Conservation (phyloP, 2,113 vertebrate genomes). For the Poeciliopsis occidentalis region DNA sequence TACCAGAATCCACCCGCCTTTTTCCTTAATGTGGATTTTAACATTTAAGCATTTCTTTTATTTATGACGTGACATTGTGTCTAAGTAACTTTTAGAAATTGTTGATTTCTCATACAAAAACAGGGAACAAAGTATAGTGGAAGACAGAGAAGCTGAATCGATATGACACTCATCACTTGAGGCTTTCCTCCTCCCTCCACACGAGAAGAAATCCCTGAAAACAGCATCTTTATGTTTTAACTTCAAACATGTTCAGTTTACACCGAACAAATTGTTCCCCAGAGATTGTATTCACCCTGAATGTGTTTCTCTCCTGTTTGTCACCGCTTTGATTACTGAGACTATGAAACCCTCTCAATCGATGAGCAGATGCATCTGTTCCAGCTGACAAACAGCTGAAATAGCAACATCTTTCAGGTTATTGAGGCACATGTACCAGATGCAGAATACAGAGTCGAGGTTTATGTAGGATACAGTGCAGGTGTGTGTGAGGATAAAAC, state of each 20-base stretch:
- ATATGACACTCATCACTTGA: constrained; percentile 52
- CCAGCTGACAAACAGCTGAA: constrained; percentile 59
- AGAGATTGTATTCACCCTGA: constrained; percentile 45
- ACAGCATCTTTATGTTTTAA: constrained; percentile 48
- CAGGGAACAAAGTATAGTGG: constrained; percentile 40
- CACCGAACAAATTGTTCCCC: constrained; percentile 53
- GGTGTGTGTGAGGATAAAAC: constrained; percentile 8
- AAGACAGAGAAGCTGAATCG: constrained; percentile 52
- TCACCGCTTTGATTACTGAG: constrained; percentile 54
- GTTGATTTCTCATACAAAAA: constrained; percentile 47
- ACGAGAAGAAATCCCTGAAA: constrained; percentile 47
- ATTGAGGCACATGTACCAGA: constrained; percentile 27
- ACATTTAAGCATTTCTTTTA: constrained; percentile 34
- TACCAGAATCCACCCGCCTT: constrained; percentile 38
- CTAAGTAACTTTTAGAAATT: constrained; percentile 20
- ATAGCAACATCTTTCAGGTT: constrained; percentile 42
- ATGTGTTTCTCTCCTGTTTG: constrained; percentile 47
- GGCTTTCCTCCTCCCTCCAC: constrained; percentile 29
- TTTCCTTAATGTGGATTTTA: constrained; percentile 35
- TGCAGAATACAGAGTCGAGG: neutral
- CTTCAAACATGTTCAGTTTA: constrained; percentile 37
- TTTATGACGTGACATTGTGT: constrained; percentile 24
- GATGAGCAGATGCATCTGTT: constrained; percentile 36
- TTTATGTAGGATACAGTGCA: constrained; percentile 4
- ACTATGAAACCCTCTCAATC: constrained; percentile 23